Base-by-base conservation (phyloP, 2,113 vertebrate genomes). In the Plotosus lineatus region DNA sequence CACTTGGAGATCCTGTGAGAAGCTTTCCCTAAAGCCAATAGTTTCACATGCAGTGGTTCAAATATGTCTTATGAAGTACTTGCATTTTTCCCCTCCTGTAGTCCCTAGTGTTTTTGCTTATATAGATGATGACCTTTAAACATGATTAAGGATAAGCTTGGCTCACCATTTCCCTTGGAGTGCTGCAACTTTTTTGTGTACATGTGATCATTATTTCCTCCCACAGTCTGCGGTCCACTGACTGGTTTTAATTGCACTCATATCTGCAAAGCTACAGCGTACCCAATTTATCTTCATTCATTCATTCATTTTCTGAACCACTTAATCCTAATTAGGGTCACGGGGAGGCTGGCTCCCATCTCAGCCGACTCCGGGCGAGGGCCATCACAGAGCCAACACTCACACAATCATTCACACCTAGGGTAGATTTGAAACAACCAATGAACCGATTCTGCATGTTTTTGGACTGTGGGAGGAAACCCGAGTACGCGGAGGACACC, bases 81-180 rank as follows among this genome's bases (percentile, higher is more conserved):
- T 11, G n/a, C 10, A 46, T 28, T 46, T 15, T 65, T 63, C 48
- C n/a, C 58, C 60, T 33, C 36, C 50, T 48, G 51, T 2, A 46
- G 60, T 75, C 42, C 23, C 50, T 69, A 60, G 10, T 31, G 63
- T 80, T 44, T 51, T 80, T 21, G 17, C 12, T 69, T 15, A 44
- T 69, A 50, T 42, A 69, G 10, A 71, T 28, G 53, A 23, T 48
- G 58, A 63, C 58, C 75, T 38, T 72, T 75, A 46, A 40, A 31
- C 21, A 69, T 55, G 42, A 65, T 58, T 65, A 36, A 31, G 11
- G 56, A 31, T 56, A 75, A 66, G 38, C 23, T 79, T 46, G 12
- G 60, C n/a, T 65, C 55, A 44, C 21, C n/a, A 56, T 79, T 83
- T 42, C 31, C 50, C 31, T 3, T 26, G 9, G 42, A 48, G 60